These are phyloP conservation scores for Ceyx margarethae DNA, from an alignment of 2,113 vertebrate genomes.

Conservation along the genomic window DNA sequence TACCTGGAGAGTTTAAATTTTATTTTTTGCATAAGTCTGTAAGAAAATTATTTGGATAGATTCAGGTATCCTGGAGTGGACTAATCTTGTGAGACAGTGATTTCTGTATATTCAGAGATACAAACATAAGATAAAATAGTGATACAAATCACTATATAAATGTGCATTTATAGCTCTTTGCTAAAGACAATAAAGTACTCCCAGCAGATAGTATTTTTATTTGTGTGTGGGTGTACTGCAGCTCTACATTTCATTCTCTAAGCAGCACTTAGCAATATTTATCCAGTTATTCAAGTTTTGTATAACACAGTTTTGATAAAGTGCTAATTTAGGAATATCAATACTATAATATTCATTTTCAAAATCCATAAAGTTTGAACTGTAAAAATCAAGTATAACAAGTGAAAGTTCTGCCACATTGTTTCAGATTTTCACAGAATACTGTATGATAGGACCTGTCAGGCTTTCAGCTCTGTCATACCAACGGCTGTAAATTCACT, in stretches of 20 bases:
- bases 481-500: neutral
- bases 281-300: neutral
- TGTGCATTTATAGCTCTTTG: neutral
- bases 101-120: neutral
- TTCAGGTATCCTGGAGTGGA: neutral
- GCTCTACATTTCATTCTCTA: constrained; percentile 22
- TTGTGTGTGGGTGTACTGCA: constrained; percentile 42
- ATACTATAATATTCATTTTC: neutral
- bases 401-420: neutral
- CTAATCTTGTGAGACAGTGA: neutral
- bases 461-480: neutral
- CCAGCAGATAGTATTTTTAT: constrained; percentile 43
- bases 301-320: neutral
- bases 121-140: neutral
- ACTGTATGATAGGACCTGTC: neutral
- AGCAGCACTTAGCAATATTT: constrained; percentile 35
- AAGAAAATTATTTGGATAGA: neutral
- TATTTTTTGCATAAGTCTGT: neutral
- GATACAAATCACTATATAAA: neutral
- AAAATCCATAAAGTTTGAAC: neutral
- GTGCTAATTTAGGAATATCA: neutral
- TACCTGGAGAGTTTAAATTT: neutral
- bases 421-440: neutral
- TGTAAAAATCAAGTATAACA: neutral
- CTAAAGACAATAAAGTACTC: constrained; percentile 40